phyloP scores from a whole-genome alignment of 2,888 invertebrate species.

The Cantharis nigra region DNA sequence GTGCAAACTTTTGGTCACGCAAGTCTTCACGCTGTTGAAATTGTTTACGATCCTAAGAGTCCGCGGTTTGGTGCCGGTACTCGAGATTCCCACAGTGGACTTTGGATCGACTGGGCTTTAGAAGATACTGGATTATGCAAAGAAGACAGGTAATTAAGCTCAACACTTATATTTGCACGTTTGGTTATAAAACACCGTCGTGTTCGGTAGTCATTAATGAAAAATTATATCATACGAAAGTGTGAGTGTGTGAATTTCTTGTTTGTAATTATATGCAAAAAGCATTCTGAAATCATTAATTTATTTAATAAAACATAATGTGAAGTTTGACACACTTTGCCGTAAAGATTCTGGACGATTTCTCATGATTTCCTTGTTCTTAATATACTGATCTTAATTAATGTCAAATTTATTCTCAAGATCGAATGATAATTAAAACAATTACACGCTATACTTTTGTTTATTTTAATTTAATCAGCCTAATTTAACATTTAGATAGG shows the following conservation, averaged over 20 bases:
- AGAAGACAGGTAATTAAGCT: constrained; percentile 63
- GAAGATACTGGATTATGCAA: constrained; percentile 75
- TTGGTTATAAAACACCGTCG: background rate
- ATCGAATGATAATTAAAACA: background rate
- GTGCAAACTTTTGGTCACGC: constrained; percentile 51
- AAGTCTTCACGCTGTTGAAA: constrained; percentile 69
- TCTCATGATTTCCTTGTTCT: background rate
- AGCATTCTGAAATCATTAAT: background rate
- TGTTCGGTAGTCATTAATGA: background rate
- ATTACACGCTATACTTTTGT: background rate
- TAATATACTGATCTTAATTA: background rate
- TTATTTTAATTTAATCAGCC: background rate
- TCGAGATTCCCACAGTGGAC: constrained; percentile 67
- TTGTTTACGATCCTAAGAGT: constrained; percentile 71
- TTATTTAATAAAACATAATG: background rate
- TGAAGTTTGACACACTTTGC: background rate
- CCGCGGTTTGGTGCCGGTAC: constrained; percentile 74
- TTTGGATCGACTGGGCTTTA: constrained; percentile 80
- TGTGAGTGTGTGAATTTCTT: background rate
- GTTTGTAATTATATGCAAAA: background rate
- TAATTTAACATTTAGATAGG: background rate
- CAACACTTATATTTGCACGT: background rate
- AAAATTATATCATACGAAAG: background rate
- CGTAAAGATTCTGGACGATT: background rate
- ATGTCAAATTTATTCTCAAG: background rate